These are phyloP conservation scores for Cepaea hortensis DNA, from an alignment of 2,888 invertebrate genomes.

Conservation along the genomic window DNA sequence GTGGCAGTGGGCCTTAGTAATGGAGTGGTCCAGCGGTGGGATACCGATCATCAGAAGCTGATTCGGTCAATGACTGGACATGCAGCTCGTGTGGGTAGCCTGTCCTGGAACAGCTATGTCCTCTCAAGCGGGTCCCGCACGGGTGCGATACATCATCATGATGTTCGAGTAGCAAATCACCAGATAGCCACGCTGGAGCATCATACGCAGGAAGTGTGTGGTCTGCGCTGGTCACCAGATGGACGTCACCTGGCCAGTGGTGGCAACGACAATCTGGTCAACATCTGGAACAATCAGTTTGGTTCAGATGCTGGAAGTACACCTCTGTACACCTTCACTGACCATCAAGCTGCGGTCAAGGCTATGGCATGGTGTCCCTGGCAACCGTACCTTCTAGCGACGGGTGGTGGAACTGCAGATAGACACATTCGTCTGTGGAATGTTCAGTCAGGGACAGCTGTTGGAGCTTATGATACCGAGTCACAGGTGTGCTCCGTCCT, in stretches of 20 bases:
- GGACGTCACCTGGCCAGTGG: slow-evolving; percentile 94
- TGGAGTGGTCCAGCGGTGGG: slow-evolving; percentile 92
- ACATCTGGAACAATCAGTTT: slow-evolving; percentile 84
- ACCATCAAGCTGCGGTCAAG: slow-evolving; percentile 76
- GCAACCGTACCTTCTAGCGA: slow-evolving; percentile 90
- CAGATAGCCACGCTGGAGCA: slow-evolving; percentile 83
- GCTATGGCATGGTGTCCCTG: slow-evolving; percentile 98
- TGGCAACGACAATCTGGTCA: slow-evolving; percentile 95
- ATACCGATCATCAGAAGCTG: slow-evolving; percentile 86
- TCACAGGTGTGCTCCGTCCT: no score
- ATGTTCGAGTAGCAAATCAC: slow-evolving; percentile 92
- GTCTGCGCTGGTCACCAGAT: slow-evolving; percentile 95
- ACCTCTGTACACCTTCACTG: slow-evolving; percentile 79
- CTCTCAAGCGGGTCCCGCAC: slow-evolving; percentile 83
- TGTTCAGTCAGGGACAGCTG: slow-evolving; percentile 83
- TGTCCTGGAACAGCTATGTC: slow-evolving; percentile 93
- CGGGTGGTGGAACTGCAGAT: slow-evolving; percentile 97
- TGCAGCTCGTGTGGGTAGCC: slow-evolving; percentile 87
- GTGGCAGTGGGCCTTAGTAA: slow-evolving; percentile 90
- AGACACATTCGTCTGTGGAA: slow-evolving; percentile 82
- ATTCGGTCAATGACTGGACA: slow-evolving; percentile 91
- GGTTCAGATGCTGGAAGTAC: slow-evolving; percentile 69
- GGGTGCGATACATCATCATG: slow-evolving; percentile 93
- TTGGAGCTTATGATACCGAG: slow-evolving; percentile 90
- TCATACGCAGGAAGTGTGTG: slow-evolving; percentile 86